phyloP scores from a whole-genome alignment of 2,113 vertebrate species.

The Anseranas semipalmata region DNA sequence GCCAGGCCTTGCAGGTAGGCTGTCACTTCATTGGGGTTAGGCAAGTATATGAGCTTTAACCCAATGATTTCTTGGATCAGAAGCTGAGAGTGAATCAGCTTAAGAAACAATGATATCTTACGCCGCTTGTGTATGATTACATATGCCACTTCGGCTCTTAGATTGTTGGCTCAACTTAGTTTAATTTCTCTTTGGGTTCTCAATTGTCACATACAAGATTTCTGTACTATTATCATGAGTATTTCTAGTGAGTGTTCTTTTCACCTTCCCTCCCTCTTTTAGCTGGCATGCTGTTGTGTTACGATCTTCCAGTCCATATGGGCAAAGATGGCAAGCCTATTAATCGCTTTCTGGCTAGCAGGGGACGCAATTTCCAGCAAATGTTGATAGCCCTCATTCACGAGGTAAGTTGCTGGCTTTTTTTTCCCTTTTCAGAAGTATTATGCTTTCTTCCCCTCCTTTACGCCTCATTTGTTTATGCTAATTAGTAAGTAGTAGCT shows the following conservation, averaged over 20 bases:
- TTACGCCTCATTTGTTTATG: not conserved
- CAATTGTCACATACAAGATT: not conserved
- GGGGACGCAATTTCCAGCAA: conserved; percentile 91
- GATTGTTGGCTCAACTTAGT: not conserved
- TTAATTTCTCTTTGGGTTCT: not conserved
- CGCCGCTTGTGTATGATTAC: not conserved
- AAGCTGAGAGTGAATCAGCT: not conserved
- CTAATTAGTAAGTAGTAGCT: not conserved
- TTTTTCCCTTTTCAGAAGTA: not conserved
- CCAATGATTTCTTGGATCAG: not conserved
- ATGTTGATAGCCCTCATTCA: conserved; percentile 87
- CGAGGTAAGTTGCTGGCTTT: conserved; percentile 79
- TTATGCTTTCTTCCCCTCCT: not conserved
- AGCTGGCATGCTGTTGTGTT: conserved; percentile 92
- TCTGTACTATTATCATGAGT: not conserved
- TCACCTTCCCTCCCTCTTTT: not conserved
- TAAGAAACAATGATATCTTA: not conserved
- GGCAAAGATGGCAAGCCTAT: conserved; percentile 89
- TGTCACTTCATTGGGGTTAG: not conserved
- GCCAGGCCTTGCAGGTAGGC: conserved; percentile 90
- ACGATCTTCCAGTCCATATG: conserved; percentile 86
- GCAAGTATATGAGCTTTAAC: not conserved
- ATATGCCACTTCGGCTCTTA: not conserved
- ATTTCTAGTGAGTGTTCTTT: not conserved
- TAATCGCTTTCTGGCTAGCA: conserved; percentile 84